phyloP scores from a whole-genome alignment of 2,113 vertebrate genomes.

The Sula dactylatra region DNA sequence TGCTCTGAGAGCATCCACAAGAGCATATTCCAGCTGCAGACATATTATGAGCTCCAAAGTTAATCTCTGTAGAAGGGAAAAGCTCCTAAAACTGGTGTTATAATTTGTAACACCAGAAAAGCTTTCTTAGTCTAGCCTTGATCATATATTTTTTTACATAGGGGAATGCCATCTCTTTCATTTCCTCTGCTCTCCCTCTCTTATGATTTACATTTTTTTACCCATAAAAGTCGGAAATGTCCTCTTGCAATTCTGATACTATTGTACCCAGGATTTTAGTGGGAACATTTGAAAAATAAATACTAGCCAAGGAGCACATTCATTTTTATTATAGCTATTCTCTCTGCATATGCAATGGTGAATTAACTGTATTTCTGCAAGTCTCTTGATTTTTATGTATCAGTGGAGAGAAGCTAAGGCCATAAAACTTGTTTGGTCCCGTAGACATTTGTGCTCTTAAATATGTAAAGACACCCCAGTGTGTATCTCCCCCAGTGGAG shows the following conservation, averaged over 20 bases:
- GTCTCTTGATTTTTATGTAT: conserved; percentile 38
- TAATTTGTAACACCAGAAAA: neutral
- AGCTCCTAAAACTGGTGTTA: neutral
- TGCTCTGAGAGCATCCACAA: neutral
- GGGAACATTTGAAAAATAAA: conserved; percentile 57
- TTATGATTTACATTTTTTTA: neutral
- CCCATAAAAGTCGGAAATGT: neutral
- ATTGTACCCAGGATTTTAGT: conserved; percentile 40
- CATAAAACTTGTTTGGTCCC: conserved; percentile 29
- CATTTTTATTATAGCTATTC: conserved; percentile 43
- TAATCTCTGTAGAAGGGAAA: neutral
- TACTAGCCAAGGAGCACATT: conserved; percentile 40
- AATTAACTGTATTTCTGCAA: conserved; percentile 27
- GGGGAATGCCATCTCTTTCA: neutral
- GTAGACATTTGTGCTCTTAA: neutral
- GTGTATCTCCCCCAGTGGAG: neutral
- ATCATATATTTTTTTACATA: neutral
- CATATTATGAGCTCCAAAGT: neutral
- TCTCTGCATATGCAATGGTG: conserved; percentile 25
- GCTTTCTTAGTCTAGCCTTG: neutral
- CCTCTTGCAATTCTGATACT: conserved; percentile 15
- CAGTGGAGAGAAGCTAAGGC: neutral
- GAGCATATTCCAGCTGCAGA: neutral
- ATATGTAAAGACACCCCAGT: neutral
- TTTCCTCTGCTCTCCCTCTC: neutral